A percentile compares a stretch with the other conserved stretches of the same genome.
Conservation (phyloP, 2,797 vertebrate genomes). For the Falco rusticolus region DNA sequence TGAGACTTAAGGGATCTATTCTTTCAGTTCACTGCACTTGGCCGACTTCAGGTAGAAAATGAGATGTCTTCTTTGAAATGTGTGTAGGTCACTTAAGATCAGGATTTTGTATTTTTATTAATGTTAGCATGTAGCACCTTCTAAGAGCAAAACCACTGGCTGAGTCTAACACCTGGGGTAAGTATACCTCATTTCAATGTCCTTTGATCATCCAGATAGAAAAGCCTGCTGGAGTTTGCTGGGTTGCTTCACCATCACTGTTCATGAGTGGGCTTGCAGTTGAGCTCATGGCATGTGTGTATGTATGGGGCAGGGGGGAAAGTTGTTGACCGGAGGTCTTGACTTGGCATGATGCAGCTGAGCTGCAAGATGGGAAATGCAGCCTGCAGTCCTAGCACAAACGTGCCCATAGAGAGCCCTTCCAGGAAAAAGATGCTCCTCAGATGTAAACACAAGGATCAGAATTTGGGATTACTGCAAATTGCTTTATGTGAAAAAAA, state of each 20-base stretch:
- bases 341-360: background rate
- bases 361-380: background rate
- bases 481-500: background rate
- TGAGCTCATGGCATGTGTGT: background rate
- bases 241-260: background rate
- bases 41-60: background rate
- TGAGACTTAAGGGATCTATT: background rate
- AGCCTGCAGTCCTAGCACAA: background rate
- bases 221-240: background rate
- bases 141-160: background rate
- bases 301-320: too few relatives aligned
- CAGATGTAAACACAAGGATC: background rate
- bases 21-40: background rate
- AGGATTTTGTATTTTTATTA: background rate
- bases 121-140: background rate
- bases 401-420: background rate
- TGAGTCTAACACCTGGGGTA: background rate
- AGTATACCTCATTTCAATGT: background rate
- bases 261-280: background rate
- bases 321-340: background rate
- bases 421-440: background rate
- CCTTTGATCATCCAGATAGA: background rate
- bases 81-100: background rate
- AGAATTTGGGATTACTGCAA: background rate
- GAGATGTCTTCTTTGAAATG: background rate